Base-by-base conservation (phyloP, 1,140 invertebrate genomes). In the Diorhabda carinulata region DNA sequence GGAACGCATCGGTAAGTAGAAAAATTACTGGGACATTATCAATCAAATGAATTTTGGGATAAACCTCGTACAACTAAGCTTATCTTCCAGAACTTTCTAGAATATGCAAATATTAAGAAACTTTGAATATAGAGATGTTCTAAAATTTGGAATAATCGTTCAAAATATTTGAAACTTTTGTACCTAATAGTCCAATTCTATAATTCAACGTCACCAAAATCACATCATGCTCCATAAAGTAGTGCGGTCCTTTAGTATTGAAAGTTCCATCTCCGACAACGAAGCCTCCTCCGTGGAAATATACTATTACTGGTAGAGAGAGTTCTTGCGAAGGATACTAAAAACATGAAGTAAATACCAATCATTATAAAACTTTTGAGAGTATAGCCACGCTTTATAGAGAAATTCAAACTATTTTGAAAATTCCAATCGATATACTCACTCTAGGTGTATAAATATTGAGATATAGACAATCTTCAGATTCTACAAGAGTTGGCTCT, bases 241-340 rank as follows among this genome's bases (percentile, higher is more conserved):
- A 70, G 52, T 70, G 66, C 5, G 72, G 69, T 2, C 69, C 66
- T 40, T 43, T 47, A 3, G 9, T 7, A 10, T 65, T 41, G 8
- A 65, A 10, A n/a, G 43, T 10, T 43, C 43, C 63, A 43, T 52
- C 10, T 8, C 72, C 72, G 9, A 57, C 43, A 4, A 60, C 45
- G 57, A 70, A 73, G n/a, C 66, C 72, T 47, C 72, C 72, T 43
- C 72, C 72, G 44, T 73, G 60, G 4, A 73, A 47, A 42, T 60
- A 68, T 5, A 70, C 62, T 68, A 73, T 73, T 3, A 73, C 72
- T 4, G 72, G 66, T 40, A 68, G 47, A 43, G 68, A 64, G 5
- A 44, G 56, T 60, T 69, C 65, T 58, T 66, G 7, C 9, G 66
- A 3, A 52, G 67, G 61, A 64, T 70, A 52, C 68, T 70, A 52